phyloP scores from a whole-genome alignment of 2,888 invertebrate genomes.

The Drepana falcataria region DNA sequence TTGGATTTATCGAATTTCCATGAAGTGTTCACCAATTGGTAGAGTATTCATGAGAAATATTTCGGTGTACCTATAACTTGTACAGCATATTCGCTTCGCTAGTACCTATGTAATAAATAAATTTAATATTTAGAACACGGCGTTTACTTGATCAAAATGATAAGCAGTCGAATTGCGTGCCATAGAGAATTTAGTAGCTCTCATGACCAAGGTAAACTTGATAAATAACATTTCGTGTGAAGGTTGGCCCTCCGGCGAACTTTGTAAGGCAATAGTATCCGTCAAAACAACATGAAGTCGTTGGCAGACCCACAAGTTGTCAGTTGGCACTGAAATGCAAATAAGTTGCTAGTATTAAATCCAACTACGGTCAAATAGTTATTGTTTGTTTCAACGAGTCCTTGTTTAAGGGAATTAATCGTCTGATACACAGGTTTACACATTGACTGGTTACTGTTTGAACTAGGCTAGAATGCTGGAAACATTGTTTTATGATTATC shows the following conservation, averaged over 20 bases:
- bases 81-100: too few species aligned
- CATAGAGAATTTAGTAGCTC: constrained; percentile 27
- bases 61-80: too few species aligned
- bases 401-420: too few species aligned
- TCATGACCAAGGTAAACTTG: constrained; percentile 24
- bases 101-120: too few species aligned
- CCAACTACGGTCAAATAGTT: constrained; percentile 5
- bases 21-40: too few species aligned
- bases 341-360: constrained; percentile 39
- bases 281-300: constrained; percentile 30
- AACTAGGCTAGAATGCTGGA: too few species aligned
- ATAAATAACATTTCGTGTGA: constrained; percentile 25
- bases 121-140: neutral
- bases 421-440: too few species aligned
- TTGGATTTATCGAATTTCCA: too few species aligned
- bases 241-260: constrained; percentile 19
- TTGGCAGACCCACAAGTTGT: constrained; percentile 42
- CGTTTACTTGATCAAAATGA: constrained; percentile 23
- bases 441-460: too few species aligned
- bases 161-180: constrained; percentile 35
- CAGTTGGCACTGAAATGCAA: constrained; percentile 41
- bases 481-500: too few species aligned
- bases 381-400: too few species aligned
- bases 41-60: too few species aligned
- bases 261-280: constrained; percentile 22